Evolutionary conservation across 2,888 invertebrate species (phyloP).

Genomic region (Gibbula magus): DNA sequence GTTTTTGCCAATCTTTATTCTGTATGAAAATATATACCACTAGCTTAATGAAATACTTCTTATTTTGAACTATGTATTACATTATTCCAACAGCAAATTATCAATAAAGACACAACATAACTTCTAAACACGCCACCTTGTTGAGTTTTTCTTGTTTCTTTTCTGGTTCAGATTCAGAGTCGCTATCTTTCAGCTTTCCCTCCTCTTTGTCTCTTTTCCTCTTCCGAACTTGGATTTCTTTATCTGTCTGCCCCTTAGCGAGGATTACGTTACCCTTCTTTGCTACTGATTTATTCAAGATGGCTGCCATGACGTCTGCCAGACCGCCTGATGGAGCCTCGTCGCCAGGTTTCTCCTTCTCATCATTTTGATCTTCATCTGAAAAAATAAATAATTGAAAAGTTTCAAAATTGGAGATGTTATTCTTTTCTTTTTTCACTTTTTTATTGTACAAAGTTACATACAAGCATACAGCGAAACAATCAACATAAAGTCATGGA

Average conservation of each 20-base stretch:
- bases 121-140: not conserved
- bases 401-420: too few species aligned
- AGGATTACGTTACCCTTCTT: constrained; percentile 51
- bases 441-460: too few species aligned
- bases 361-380: not conserved
- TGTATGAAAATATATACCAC: too few species aligned
- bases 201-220: constrained; percentile 31
- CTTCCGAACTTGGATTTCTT: constrained; percentile 28
- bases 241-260: constrained; percentile 56
- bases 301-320: constrained; percentile 38
- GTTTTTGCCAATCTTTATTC: too few species aligned
- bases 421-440: too few species aligned
- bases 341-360: not conserved
- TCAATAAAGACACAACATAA: not conserved
- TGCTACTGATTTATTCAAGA: constrained; percentile 53
- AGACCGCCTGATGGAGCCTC: constrained; percentile 12
- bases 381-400: not conserved
- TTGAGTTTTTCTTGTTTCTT: not conserved
- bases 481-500: too few species aligned
- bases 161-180: not conserved
- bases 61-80: too few species aligned
- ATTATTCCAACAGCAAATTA: too few species aligned
- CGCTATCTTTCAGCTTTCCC: constrained; percentile 11
- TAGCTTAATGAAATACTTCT: too few species aligned
- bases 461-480: too few species aligned